Base-by-base conservation (phyloP, 2,113 vertebrate genomes). In the Phrynosoma blainvillii region DNA sequence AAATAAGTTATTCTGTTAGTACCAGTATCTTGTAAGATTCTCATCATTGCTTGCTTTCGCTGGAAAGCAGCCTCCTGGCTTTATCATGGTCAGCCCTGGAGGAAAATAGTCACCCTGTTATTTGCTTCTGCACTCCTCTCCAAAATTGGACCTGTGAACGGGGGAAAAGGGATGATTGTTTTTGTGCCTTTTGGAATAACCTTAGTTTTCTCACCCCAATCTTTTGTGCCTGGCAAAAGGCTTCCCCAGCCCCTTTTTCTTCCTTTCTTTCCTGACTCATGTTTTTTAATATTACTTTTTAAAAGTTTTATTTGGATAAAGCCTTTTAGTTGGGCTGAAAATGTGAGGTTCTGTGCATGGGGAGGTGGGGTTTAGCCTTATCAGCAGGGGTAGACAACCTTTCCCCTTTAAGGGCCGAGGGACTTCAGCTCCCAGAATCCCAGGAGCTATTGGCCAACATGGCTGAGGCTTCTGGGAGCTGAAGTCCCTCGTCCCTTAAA, bases 231-330 rank as follows among this genome's bases (percentile, higher is more conserved):
- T 87, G 74, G 73, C 91, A 47, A 77, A 88, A 2, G 5, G 82
- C 47, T 65, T 56, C 13, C n/a, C 12, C 47, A 8, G 36, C 86
- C 91, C 89, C 90, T 89, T 12, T 9, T 4, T 93, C 89, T 70
- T 84, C 90, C 86, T 76, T 20, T 90, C 59, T 92, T 27, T 68
- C 85, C 85, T 42, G 81, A 21, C 66, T 76, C 59, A 89, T 79
- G 87, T 83, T 18, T 92, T 95, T 95, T 95, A 25, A 85, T 94
- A 91, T 90, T 87, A 8, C 79, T 81, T 91, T 92, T 42, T 30
- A 40, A 91, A 91, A 94, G 86, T 78, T 32, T 86, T 93, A 91
- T 90, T 93, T 94, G 80, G 87, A 12, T 0, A 84, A 86, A 66
- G 25, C 40, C 70, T 68, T 65, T 52, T 47, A 79, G 52, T 27